These are phyloP conservation scores for Cheilosia soror DNA, from an alignment of 2,888 invertebrate genomes.

Conservation along the genomic window DNA sequence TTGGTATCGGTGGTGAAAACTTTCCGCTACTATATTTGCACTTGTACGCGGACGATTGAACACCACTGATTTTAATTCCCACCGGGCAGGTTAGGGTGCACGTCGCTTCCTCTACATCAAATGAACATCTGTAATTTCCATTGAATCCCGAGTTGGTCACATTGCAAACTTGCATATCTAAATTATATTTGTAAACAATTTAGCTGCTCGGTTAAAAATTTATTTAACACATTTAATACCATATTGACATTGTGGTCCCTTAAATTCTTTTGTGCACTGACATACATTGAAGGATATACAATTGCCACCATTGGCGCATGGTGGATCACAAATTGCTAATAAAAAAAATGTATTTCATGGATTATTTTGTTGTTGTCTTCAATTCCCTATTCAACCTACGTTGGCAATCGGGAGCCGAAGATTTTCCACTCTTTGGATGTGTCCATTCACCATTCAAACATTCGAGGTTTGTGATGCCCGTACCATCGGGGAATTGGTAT, in stretches of 20 bases:
- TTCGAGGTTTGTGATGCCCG: conserved; percentile 87
- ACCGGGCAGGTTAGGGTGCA: conserved; percentile 89
- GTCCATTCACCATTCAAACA: conserved; percentile 90
- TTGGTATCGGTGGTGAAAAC: conserved; percentile 90
- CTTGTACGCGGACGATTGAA: conserved; percentile 86
- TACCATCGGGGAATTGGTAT: conserved; percentile 90
- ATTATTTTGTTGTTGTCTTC: not conserved
- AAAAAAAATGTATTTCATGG: not conserved
- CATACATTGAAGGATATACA: conserved; percentile 91
- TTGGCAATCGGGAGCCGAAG: conserved; percentile 88
- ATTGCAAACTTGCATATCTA: conserved; percentile 85
- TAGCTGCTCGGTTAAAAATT: not conserved
- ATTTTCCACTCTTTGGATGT: conserved; percentile 87
- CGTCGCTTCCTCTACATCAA: conserved; percentile 86
- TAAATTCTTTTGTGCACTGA: conserved; percentile 89
- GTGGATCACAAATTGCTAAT: conserved; percentile 87
- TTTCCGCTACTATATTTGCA: conserved; percentile 88
- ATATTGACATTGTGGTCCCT: conserved; percentile 82
- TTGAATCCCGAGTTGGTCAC: conserved; percentile 88
- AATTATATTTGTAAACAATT: conserved; percentile 82
- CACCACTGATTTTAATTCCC: conserved; percentile 86
- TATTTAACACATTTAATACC: conserved; percentile 75
- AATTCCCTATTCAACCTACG: conserved; percentile 84
- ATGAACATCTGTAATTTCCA: conserved; percentile 90
- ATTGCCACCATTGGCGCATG: conserved; percentile 92